phyloP scores from a whole-genome alignment of 2,888 invertebrate genomes.

The Melanostoma mellinum region DNA sequence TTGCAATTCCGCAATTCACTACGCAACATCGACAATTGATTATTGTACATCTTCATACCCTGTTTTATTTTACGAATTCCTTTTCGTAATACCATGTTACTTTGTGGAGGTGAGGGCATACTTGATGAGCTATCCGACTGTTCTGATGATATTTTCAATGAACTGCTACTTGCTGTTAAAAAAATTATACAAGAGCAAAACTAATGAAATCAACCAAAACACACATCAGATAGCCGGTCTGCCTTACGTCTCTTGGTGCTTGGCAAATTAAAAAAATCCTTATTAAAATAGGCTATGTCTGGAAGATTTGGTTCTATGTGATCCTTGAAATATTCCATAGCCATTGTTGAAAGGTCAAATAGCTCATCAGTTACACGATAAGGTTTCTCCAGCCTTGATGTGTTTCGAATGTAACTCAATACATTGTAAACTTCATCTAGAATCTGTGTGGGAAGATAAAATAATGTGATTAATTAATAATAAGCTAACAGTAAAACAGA shows the following conservation, averaged over 20 bases:
- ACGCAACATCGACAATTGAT: conserved; percentile 89
- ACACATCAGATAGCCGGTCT: neutral
- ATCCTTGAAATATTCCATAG: conserved; percentile 98
- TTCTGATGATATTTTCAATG: conserved; percentile 79
- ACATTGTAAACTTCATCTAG: conserved; percentile 95
- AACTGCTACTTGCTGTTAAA: conserved; percentile 76
- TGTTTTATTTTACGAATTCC: conserved; percentile 93
- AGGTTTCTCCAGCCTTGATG: conserved; percentile 91
- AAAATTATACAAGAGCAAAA: conserved; percentile 72
- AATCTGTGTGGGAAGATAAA: conserved; percentile 85
- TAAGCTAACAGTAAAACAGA: neutral
- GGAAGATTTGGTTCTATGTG: conserved; percentile 94
- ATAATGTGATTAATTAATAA: conserved; percentile 3
- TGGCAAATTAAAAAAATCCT: conserved; percentile 89
- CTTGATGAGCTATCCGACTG: conserved; percentile 80
- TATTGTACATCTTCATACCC: conserved; percentile 94
- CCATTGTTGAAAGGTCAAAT: conserved; percentile 97
- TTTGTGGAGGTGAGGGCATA: conserved; percentile 88
- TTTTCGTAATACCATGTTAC: conserved; percentile 93
- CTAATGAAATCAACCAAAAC: conserved; percentile 12
- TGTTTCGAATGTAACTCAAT: conserved; percentile 91
- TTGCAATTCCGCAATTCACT: conserved; percentile 91
- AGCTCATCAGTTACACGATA: conserved; percentile 97
- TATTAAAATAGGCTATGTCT: conserved; percentile 93
- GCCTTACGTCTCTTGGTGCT: conserved; percentile 79